phyloP scores from a whole-genome alignment of 2,888 invertebrate species.

The Trypoxylon attenuatum region DNA sequence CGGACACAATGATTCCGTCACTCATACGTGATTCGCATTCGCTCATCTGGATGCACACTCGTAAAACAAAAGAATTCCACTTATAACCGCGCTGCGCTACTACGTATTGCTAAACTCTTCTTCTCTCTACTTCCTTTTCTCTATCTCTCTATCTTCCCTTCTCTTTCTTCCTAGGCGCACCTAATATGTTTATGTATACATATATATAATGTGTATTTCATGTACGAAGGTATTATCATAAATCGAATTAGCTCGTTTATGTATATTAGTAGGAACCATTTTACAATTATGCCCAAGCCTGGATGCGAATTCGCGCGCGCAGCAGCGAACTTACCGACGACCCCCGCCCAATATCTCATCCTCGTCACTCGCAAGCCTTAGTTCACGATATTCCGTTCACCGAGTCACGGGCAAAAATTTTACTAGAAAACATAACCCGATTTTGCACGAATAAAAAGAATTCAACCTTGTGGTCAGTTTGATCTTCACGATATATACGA shows the following conservation, averaged over 20 bases:
- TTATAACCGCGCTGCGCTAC: constrained; percentile 24
- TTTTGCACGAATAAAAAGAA: too few species aligned
- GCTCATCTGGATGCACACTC: not conserved
- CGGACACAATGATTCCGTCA: constrained; percentile 29
- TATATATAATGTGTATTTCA: constrained; percentile 26
- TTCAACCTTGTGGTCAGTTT: too few species aligned
- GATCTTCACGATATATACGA: too few species aligned
- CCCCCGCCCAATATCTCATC: too few species aligned
- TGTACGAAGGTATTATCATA: constrained; percentile 52
- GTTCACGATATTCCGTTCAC: too few species aligned
- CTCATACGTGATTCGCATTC: not conserved
- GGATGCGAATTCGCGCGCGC: constrained; percentile 24
- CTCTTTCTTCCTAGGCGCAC: too few species aligned
- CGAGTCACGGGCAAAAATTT: too few species aligned
- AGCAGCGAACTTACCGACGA: constrained; percentile 1
- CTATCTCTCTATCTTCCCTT: too few species aligned
- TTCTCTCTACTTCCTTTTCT: constrained; percentile 24
- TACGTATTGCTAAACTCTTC: constrained; percentile 58
- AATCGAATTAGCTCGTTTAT: constrained; percentile 59
- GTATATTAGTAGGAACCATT: constrained; percentile 71
- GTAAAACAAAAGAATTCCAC: constrained; percentile 2
- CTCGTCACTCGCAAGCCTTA: not conserved
- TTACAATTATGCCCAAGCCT: constrained; percentile 57
- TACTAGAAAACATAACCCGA: too few species aligned
- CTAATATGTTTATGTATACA: constrained; percentile 28